Percentiles rank a stretch among this genome's conserved stretches.
Evolutionary conservation across 2,113 vertebrate genomes (phyloP).

Genomic region (Nerophis ophidion): DNA sequence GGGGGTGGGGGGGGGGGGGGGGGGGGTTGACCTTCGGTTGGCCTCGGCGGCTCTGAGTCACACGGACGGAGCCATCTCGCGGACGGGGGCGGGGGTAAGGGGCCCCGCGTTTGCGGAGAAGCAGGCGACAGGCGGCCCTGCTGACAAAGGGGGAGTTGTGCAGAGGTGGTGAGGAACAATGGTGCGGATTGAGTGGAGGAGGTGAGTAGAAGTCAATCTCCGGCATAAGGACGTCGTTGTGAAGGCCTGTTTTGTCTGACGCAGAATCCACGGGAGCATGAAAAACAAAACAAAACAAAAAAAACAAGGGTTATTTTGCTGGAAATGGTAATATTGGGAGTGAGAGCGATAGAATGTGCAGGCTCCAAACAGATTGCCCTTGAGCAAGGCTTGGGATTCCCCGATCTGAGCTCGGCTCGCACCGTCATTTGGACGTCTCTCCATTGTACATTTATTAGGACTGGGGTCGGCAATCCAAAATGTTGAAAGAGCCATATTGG

Average conservation of each 20-base stretch:
- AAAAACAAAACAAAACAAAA: slow-evolving; percentile 27
- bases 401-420: too few relatives aligned
- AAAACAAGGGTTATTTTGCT: slow-evolving; percentile 39
- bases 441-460: too few relatives aligned
- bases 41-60: slow-evolving; percentile 63
- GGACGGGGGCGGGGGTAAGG: slow-evolving; percentile 11
- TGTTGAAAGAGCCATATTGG: too few relatives aligned
- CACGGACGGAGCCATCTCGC: slow-evolving; percentile 24
- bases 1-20: slow-evolving; percentile 28
- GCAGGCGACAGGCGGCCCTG: slow-evolving; percentile 34
- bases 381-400: too few relatives aligned
- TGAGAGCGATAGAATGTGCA: background rate
- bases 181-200: slow-evolving; percentile 57
- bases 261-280: background rate
- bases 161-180: slow-evolving; percentile 61
- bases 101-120: slow-evolving; percentile 21
- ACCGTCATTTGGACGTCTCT: too few relatives aligned
- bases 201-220: slow-evolving; percentile 40
- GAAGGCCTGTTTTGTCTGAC: slow-evolving; percentile 43
- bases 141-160: slow-evolving; percentile 61
- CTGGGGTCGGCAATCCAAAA: too few relatives aligned
- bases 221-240: slow-evolving; percentile 45
- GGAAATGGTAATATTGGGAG: slow-evolving; percentile 5
- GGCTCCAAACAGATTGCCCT: too few relatives aligned
- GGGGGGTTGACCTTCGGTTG: slow-evolving; percentile 56